Evolutionary conservation across 2,113 vertebrate genomes (phyloP).

Genomic region (Cyanistes caeruleus): DNA sequence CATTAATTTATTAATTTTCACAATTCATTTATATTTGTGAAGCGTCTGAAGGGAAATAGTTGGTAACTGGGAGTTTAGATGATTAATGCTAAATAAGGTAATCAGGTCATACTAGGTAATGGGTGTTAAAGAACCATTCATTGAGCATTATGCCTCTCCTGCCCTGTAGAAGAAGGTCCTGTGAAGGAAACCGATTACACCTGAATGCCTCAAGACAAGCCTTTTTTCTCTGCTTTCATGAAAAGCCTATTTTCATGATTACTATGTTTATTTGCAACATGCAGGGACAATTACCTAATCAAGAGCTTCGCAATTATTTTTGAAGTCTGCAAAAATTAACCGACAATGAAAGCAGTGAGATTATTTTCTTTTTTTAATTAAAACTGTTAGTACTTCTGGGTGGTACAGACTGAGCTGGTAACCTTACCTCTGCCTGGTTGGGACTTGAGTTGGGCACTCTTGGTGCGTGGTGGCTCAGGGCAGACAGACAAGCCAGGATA

Average conservation of each 20-base stretch:
- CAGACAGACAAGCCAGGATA: slow-evolving; percentile 96
- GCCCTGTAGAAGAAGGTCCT: not conserved
- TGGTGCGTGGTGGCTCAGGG: slow-evolving; percentile 95
- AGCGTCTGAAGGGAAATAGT: not conserved
- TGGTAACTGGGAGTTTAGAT: not conserved
- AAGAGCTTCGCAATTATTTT: not conserved
- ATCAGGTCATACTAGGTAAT: not conserved
- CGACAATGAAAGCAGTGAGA: not conserved
- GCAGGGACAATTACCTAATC: not conserved
- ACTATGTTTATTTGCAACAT: not conserved
- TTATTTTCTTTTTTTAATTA: not conserved
- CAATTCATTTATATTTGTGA: not conserved
- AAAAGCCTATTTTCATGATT: not conserved
- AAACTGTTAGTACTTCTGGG: not conserved
- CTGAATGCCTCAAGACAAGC: not conserved
- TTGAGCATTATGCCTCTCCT: not conserved
- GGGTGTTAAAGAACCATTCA: not conserved
- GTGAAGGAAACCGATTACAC: not conserved
- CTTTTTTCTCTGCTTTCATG: not conserved
- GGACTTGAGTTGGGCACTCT: slow-evolving; percentile 86
- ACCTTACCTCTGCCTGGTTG: slow-evolving; percentile 88
- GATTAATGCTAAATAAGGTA: not conserved
- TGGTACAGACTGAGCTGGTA: not conserved
- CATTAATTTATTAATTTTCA: not conserved
- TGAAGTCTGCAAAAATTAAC: not conserved